Percentiles rank a stretch among this genome's conserved stretches.
Conservation (phyloP, 2,888 invertebrate species). For the Axea sp. region DNA sequence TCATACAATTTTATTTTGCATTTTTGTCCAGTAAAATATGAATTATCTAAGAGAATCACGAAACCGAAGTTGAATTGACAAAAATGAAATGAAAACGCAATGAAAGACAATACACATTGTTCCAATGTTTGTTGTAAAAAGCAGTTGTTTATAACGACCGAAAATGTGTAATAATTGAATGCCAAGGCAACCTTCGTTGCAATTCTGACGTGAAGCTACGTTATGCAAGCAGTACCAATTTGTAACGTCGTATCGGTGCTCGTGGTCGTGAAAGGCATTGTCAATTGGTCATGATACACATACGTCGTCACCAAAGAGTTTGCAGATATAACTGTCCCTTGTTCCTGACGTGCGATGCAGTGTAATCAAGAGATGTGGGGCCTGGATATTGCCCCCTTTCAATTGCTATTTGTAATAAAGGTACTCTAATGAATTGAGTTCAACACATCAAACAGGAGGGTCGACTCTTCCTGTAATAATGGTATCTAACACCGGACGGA, state of each 20-base stretch:
- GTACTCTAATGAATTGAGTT: conserved; percentile 49
- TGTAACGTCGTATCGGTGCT: conserved; percentile 13
- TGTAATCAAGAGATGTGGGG: conserved; percentile 21
- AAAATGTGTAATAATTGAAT: conserved; percentile 30
- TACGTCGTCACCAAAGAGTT: conserved; percentile 7
- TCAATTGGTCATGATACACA: conserved; percentile 51
- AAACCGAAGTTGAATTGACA: no score
- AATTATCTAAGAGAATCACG: not conserved
- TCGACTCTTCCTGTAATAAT: conserved; percentile 43
- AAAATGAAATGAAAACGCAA: no score
- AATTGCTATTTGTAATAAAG: conserved; percentile 33
- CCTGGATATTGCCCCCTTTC: conserved; percentile 23
- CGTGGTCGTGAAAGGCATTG: conserved; percentile 33
- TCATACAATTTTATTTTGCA: no score
- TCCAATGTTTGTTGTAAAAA: not conserved
- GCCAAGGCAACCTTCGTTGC: conserved; percentile 5
- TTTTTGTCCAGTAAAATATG: no score
- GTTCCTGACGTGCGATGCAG: conserved; percentile 9
- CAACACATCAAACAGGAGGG: conserved; percentile 31
- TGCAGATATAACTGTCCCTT: conserved; percentile 38
- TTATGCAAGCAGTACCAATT: conserved; percentile 40
- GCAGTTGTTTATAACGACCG: conserved; percentile 10
- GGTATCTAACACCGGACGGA: conserved; percentile 19
- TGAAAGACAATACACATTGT: no score
- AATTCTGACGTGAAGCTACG: conserved; percentile 15